Evolutionary conservation across 35 echinoderm and acorn worm species (phyloP), one percentile per base, ranked within the genome.

Genomic region (Hemicentrotus pulcherrimus): DNA sequence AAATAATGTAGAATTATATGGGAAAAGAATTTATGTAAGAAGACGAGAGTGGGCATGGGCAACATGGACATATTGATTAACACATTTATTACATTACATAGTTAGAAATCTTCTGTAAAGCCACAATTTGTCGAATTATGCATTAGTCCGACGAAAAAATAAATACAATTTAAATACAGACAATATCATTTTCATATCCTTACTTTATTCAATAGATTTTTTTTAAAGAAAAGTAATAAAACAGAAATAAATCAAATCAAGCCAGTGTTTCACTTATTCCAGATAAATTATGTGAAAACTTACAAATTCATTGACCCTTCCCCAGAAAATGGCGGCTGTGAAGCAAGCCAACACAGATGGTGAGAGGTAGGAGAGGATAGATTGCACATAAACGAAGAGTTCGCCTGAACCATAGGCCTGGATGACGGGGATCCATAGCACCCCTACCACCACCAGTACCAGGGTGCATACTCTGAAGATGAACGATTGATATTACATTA

Each of bases 321-420:
- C 91, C 94, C 95, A 97, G n/a, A 92, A 50, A 12, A 96, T 94
- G 9, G 50, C 97, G 1, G 91, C 18, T 24, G 88, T n/a, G 52
- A 94, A 97, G 19, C 71, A 46, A 11, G 97, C 97, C 31, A 96
- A 85, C 6, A 97, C 94, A 6, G 97, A 86, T 11, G 97, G 97
- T 2, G 97, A 96, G 5, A 97, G 60, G 78, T 96, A 96, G 31
- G 97, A 97, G 12, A 92, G 94, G 18, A 97, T 96, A 22, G 93
- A 96, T 86, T 97, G 97, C n/a, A 97, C 89, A 35, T 96, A 97
- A 35, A 94, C 91, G 47, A 97, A 96, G 46, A 97, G 93, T 89
- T 97, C 55, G 0, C 97, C 97, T 6, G 95, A 92, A 9, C 97
- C 97, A 47, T 91, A 97, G 24, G 97, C 92, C 58, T 95, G 86